Percentiles rank a stretch among this genome's conserved stretches.
Conservation (phyloP, 2,797 vertebrate species). For the Eremophila alpestris region DNA sequence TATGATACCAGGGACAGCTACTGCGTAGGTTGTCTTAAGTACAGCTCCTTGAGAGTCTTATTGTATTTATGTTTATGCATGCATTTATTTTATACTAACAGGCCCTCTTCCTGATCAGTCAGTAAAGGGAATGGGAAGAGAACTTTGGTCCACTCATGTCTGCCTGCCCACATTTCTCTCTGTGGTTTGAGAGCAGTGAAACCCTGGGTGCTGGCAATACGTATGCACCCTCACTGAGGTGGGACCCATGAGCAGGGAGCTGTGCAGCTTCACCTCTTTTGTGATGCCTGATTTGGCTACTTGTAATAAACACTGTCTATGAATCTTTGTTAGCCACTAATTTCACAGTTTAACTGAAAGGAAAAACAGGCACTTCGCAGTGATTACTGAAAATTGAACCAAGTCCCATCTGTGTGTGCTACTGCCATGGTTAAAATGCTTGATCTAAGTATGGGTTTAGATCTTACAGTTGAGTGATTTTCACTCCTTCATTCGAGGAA, state of each 20-base stretch:
- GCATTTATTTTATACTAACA: neutral
- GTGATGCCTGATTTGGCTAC: neutral
- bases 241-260: rapidly evolving
- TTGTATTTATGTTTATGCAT: no score
- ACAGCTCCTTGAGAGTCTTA: neutral
- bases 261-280: neutral
- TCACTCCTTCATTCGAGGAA: neutral
- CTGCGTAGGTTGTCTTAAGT: neutral
- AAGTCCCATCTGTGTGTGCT: neutral
- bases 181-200: neutral
- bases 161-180: rapidly evolving
- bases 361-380: neutral
- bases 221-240: neutral
- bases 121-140: neutral
- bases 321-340: neutral
- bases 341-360: neutral
- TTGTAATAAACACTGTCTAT: neutral
- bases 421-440: neutral
- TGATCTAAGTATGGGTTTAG: neutral
- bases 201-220: neutral
- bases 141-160: neutral
- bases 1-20: neutral
- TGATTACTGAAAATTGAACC: neutral
- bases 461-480: neutral
- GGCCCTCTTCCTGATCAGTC: neutral